Evolutionary conservation across 1,140 invertebrate species (phyloP), one percentile per base, ranked within the genome.

Genomic region (Ridgeia piscesae): DNA sequence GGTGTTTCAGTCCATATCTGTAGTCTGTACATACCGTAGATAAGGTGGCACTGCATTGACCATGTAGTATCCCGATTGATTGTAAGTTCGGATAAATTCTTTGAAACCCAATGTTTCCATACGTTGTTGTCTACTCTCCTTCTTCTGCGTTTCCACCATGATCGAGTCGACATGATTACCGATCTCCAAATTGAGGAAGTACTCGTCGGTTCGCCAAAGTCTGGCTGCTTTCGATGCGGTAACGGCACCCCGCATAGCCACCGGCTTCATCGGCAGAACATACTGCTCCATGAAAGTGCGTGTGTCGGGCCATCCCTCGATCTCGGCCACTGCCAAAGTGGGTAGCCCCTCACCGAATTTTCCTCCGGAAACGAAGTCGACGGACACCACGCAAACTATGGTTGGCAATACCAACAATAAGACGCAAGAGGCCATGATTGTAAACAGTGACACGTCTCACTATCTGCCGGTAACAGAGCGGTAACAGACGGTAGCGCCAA

Each of bases 61-160:
- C 95, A 96, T 95, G 92, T 96, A 96, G 91, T 94, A 91, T 33
- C 95, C 94, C 21, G 94, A 93, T 1, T 93, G 89, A 88, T 96
- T 95, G 92, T 96, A 96, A 6, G 92, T 93, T 91, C 92, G 91
- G 1, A 96, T 93, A 94, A 95, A 96, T 35, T 95, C 94, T 88
- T 94, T 92, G 91, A 96, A 95, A 33, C 93, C 88, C 94, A 96
- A 94, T 35, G 91, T 42, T 33, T 93, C 33, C 0, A 93, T 93
- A 21, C 92, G 48, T 93, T 94, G 93, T 42, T 91, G 58, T 33
- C 95, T 92, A 91, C 94, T 92, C 92, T 96, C 96, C 92, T 96
- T 96, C 92, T 96, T 96, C 88, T 34, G 92, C 0, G 94, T 95
- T 94, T 96, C 95, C 31, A 95, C 92, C 0, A 92, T 35, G 33